Evolutionary conservation across 2,888 invertebrate genomes (phyloP).

Genomic region (Trissonchulus sp.): DNA sequence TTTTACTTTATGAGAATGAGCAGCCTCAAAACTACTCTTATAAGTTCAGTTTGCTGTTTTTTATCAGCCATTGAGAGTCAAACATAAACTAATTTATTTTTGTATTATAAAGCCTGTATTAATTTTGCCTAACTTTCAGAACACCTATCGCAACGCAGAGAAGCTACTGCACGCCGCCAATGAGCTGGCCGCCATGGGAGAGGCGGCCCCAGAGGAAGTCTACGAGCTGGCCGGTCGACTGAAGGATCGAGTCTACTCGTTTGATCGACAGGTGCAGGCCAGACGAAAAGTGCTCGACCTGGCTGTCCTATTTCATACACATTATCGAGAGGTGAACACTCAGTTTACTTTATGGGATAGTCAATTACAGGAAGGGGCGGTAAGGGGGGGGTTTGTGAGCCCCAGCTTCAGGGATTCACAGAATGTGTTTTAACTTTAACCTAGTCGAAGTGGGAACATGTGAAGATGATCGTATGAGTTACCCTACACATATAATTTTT

Average conservation of each 20-base stretch:
- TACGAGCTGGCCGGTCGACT: conserved; percentile 86
- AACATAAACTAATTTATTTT: too few species aligned
- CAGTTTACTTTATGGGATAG: not conserved
- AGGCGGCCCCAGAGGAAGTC: conserved; percentile 92
- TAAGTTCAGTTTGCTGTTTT: too few species aligned
- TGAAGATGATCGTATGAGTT: too few species aligned
- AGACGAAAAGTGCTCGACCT: conserved; percentile 79
- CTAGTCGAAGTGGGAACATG: too few species aligned
- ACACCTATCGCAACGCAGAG: conserved; percentile 96
- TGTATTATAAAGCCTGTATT: too few species aligned
- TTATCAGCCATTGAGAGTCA: too few species aligned
- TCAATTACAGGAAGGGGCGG: not conserved
- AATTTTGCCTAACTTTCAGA: too few species aligned
- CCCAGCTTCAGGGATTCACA: too few species aligned
- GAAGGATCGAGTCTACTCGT: conserved; percentile 85
- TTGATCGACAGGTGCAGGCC: conserved; percentile 84
- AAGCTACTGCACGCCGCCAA: conserved; percentile 90
- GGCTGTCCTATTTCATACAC: conserved; percentile 88
- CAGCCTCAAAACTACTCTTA: too few species aligned
- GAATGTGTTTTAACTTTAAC: too few species aligned
- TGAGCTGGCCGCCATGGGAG: conserved; percentile 87
- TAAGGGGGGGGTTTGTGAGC: not conserved
- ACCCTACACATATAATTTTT: too few species aligned
- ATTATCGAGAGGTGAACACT: conserved; percentile 83
- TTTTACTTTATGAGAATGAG: too few species aligned